phyloP scores from a whole-genome alignment of 2,113 vertebrate genomes.

The Tylochromis polylepis region DNA sequence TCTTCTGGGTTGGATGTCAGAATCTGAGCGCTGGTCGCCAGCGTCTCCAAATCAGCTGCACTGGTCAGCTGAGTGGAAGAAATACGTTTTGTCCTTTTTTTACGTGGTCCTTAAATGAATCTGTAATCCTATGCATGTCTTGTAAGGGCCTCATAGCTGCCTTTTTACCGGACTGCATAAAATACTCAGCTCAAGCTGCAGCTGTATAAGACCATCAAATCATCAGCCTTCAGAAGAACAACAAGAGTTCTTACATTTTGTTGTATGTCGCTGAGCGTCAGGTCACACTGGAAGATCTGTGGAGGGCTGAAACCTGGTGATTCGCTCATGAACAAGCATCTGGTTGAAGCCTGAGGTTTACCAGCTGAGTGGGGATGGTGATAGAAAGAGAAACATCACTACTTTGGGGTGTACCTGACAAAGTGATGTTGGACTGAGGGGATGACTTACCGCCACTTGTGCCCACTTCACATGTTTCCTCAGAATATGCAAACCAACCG shows the following conservation, averaged over 20 bases:
- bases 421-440: neutral
- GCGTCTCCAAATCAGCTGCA: neutral
- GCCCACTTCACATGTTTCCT: neutral
- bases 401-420: neutral
- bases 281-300: neutral
- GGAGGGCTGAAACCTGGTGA: neutral
- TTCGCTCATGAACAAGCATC: neutral
- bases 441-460: neutral
- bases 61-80: neutral
- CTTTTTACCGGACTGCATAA: neutral
- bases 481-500: constrained; percentile 31
- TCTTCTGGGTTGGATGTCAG: constrained; percentile 27
- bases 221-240: neutral
- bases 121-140: neutral
- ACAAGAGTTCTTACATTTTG: constrained; percentile 1
- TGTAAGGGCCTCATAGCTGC: neutral
- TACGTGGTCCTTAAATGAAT: neutral
- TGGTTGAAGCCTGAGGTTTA: neutral
- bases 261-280: constrained; percentile 17
- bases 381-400: neutral
- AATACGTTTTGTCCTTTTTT: neutral
- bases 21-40: constrained; percentile 24
- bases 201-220: neutral
- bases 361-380: neutral
- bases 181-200: neutral